Conservation (phyloP, 2,888 invertebrate genomes). For the Lepidochitona cinerea region DNA sequence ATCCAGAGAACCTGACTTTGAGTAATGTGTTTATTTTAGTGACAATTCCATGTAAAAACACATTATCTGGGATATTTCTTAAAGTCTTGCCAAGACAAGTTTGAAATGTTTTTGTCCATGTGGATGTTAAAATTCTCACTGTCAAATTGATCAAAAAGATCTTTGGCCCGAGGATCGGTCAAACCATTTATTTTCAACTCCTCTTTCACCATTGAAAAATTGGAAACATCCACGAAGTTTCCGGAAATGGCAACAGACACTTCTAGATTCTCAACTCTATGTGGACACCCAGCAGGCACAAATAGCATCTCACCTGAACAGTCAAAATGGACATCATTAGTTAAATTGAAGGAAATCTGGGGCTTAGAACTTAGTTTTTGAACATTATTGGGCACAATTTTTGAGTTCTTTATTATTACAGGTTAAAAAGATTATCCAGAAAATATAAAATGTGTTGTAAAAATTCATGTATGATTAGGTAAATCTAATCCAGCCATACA, state of each 20-base stretch:
- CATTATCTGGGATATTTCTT: too few species aligned
- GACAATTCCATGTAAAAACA: too few species aligned
- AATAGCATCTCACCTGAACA: slow-evolving; percentile 62
- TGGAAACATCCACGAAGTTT: slow-evolving; percentile 63
- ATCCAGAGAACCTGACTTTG: too few species aligned
- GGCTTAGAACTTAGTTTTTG: too few species aligned
- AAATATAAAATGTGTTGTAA: not conserved
- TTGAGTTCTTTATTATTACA: not conserved
- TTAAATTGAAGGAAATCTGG: too few species aligned
- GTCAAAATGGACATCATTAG: slow-evolving; percentile 3
- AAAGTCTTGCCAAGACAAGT: slow-evolving; percentile 33
- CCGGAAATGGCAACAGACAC: slow-evolving; percentile 63
- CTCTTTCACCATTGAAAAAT: slow-evolving; percentile 46
- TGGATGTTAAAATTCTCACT: slow-evolving; percentile 29
- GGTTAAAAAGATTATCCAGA: not conserved
- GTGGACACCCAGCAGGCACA: slow-evolving; percentile 65
- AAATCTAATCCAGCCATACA: too few species aligned
- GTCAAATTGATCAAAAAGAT: slow-evolving; percentile 43
- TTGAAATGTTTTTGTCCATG: slow-evolving; percentile 31
- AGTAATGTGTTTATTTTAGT: too few species aligned
- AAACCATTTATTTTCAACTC: slow-evolving; percentile 53
- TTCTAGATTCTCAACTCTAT: slow-evolving; percentile 61
- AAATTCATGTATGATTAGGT: too few species aligned
- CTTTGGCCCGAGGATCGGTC: slow-evolving; percentile 49
- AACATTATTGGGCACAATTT: too few species aligned